phyloP scores from a whole-genome alignment of 2,113 vertebrate species.

The Amblyopsis rosae region DNA sequence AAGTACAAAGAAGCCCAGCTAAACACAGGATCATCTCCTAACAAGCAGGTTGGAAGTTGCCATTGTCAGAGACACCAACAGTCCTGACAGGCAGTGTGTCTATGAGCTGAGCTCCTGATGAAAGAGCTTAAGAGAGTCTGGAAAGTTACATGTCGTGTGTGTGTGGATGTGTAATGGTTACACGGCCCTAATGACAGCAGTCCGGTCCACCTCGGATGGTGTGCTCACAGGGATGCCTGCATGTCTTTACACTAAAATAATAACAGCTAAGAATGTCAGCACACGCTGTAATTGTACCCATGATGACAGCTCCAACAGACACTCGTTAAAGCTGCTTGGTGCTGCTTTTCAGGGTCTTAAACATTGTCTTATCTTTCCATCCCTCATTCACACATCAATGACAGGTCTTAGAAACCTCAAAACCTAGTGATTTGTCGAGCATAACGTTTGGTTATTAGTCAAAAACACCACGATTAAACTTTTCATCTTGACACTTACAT shows the following conservation, averaged over 20 bases:
- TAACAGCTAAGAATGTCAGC: conserved; percentile 25
- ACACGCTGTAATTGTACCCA: conserved; percentile 44
- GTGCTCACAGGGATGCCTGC: too few species aligned
- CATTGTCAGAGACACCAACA: neutral
- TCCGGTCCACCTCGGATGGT: too few species aligned
- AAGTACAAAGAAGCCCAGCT: conserved; percentile 47
- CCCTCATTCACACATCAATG: conserved; percentile 12
- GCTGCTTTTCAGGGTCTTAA: conserved; percentile 39
- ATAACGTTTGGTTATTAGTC: conserved; percentile 54
- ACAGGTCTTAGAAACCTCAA: neutral
- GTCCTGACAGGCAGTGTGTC: neutral
- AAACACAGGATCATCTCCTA: conserved; percentile 60
- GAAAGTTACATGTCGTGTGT: neutral
- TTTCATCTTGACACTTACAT: conserved; percentile 27
- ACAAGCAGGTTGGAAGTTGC: conserved; percentile 52
- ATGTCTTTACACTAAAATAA: too few species aligned
- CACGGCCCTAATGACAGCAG: too few species aligned
- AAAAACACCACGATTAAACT: conserved; percentile 3
- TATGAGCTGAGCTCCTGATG: neutral
- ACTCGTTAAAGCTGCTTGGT: conserved; percentile 32
- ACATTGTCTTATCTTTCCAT: conserved; percentile 44
- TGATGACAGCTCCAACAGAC: conserved; percentile 62
- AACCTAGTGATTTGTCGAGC: conserved; percentile 32
- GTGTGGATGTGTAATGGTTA: too few species aligned
- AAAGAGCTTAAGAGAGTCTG: neutral